phyloP scores from a whole-genome alignment of 1,140 invertebrate genomes.

The Wiebesia pumilae region DNA sequence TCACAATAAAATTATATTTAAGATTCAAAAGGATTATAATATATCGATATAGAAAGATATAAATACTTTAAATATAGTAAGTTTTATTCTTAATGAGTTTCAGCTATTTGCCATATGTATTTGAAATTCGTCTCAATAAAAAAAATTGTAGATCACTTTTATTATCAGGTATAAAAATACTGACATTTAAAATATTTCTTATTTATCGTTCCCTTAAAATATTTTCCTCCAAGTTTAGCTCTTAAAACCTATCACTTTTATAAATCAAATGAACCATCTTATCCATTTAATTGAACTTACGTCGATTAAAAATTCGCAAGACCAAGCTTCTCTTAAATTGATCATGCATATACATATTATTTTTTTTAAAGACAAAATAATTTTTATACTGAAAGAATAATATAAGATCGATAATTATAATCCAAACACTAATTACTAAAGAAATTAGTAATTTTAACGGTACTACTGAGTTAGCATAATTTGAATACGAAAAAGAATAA shows the following conservation, averaged over 20 bases:
- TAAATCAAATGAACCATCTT: neutral
- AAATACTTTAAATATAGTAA: no score
- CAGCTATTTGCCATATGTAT: no score
- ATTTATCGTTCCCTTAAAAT: neutral
- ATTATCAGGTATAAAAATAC: neutral
- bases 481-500: neutral
- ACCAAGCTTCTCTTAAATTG: neutral
- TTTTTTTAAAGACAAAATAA: constrained; percentile 5
- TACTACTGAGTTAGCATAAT: neutral
- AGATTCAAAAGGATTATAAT: neutral
- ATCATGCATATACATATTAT: neutral
- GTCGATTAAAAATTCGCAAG: neutral
- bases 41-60: no score
- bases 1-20: neutral
- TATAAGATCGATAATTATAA: neutral
- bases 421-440: neutral
- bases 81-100: no score
- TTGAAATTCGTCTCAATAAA: no score
- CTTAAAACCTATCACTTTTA: neutral
- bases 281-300: neutral
- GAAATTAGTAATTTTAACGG: neutral
- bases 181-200: neutral
- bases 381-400: neutral
- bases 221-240: neutral
- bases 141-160: neutral